These are phyloP conservation scores for Lepilemur septentrionalis DNA, from an alignment of 2,797 vertebrate genomes.

Conservation along the genomic window DNA sequence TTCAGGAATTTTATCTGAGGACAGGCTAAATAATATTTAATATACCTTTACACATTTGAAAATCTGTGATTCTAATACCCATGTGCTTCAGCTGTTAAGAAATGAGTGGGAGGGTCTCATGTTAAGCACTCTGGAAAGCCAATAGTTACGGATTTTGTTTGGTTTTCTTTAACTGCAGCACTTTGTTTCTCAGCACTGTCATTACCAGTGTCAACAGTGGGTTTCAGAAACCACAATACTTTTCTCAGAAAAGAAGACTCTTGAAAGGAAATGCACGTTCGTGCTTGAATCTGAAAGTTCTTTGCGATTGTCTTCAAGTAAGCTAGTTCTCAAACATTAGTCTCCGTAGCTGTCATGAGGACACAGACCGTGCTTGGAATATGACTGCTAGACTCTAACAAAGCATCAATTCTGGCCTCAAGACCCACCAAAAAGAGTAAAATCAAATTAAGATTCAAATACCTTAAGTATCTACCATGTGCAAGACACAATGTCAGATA, in stretches of 20 bases:
- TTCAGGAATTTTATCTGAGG: background rate
- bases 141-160: background rate
- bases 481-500: background rate
- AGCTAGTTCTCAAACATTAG: background rate
- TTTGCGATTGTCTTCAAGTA: background rate
- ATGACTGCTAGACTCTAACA: background rate
- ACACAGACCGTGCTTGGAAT: background rate
- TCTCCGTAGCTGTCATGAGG: background rate
- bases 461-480: background rate
- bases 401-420: background rate
- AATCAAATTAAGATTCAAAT: background rate
- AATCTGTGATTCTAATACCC: background rate
- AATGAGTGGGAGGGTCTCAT: background rate
- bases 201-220: background rate
- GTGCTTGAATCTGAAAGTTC: background rate
- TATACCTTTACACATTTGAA: background rate
- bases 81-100: background rate
- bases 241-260: background rate
- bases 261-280: background rate
- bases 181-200: background rate
- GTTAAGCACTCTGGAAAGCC: background rate
- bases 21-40: background rate
- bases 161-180: background rate
- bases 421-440: background rate
- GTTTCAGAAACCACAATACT: constrained; percentile 32